These are phyloP conservation scores for Pristis pectinata DNA, from an alignment of 2,797 vertebrate genomes.

Conservation along the genomic window DNA sequence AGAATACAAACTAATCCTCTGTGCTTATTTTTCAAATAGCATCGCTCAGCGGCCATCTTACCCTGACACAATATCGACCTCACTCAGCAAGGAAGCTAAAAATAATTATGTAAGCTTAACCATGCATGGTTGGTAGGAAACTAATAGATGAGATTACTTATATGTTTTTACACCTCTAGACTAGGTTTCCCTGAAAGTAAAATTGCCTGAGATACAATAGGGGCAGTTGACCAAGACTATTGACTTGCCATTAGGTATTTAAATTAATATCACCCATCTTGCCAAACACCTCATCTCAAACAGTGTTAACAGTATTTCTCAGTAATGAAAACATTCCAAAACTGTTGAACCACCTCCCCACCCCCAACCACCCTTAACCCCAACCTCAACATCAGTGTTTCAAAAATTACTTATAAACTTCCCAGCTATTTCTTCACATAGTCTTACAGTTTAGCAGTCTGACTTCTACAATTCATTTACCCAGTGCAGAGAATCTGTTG, in stretches of 20 bases:
- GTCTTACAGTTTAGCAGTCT: neutral
- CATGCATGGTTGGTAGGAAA: neutral
- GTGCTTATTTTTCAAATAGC: neutral
- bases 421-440: neutral
- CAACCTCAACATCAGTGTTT: too few species aligned
- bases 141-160: neutral
- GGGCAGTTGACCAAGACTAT: neutral
- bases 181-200: neutral
- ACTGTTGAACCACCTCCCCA: too few species aligned
- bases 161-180: neutral
- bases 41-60: neutral
- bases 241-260: neutral
- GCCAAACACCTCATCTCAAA: neutral
- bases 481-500: neutral
- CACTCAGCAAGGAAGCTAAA: neutral
- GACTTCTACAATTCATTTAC: neutral
- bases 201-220: neutral
- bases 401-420: neutral
- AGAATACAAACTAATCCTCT: neutral
- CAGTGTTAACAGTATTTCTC: neutral
- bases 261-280: neutral
- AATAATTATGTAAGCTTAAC: neutral
- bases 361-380: too few species aligned
- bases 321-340: neutral
- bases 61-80: neutral